Evolutionary conservation across 1,140 invertebrate genomes (phyloP), one percentile per base, ranked within the genome.

Genomic region (Penaeus indicus): DNA sequence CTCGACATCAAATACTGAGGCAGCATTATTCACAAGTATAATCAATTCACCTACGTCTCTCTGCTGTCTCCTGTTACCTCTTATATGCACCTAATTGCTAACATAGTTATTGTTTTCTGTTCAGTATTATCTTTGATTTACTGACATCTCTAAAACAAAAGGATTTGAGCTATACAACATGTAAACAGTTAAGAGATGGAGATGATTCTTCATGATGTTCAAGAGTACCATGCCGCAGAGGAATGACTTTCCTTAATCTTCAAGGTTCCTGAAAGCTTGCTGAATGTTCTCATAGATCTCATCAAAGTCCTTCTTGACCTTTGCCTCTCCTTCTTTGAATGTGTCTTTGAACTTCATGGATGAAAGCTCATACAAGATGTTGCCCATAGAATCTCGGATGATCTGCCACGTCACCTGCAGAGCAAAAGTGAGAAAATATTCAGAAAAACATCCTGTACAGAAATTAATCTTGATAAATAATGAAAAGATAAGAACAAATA

Each of bases 331-430:
- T 91, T 99, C 98, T 94, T 98, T 98, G 16, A 98, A 96, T 63
- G 99, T 98, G 94, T 99, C 98, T 96, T 99, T 99, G 95, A 99
- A 99, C 94, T 99, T 99, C 99, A 99, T 99, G 92, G 97, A 98
- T 91, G 97, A 99, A 80, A 99, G 95, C 93, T 99, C 97, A 94
- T 99, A 99, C 86, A 99, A 95, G 91, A 98, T 96, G 92, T 97
- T 97, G 91, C 96, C 96, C 97, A 99, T 98, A 91, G 97, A 96
- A 92, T 99, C 99, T 85, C 97, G 95, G 92, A 99, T 99, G 47
- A 98, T 97, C 91, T 96, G 96, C 98, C 98, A 99, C 84, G 99
- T 99, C 92, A 99, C 97, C 94, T 99, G 84, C 19, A 32, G 25
- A n/a, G 69, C 72, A 60, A 81, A n/a, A 22, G n/a, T 0, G 22